A percentile compares a stretch with the other conserved stretches of the same genome.
Conservation (phyloP, 2,797 vertebrate species). For the Myiotriccus ornatus region DNA sequence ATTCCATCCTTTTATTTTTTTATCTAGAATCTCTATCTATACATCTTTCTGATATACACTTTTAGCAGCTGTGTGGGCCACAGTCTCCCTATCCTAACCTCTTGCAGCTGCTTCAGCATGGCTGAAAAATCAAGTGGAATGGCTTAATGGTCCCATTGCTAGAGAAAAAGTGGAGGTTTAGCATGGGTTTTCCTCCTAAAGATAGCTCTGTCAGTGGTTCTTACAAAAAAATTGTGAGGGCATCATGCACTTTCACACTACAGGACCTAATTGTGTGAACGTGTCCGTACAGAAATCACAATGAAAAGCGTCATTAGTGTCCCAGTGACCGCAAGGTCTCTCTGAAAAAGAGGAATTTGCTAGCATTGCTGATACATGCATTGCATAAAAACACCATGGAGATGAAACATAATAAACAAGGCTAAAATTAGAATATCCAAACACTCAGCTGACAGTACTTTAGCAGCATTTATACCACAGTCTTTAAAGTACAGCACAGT, state of each 20-base stretch:
- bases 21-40: background rate
- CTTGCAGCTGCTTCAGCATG: background rate
- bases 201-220: background rate
- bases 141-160: background rate
- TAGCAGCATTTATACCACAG: constrained; percentile 36
- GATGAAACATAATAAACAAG: constrained; percentile 54
- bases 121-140: background rate
- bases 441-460: constrained; percentile 33
- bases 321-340: background rate
- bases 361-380: background rate
- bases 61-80: background rate
- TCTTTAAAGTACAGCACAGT: constrained; percentile 18
- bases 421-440: constrained; percentile 48
- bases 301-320: background rate
- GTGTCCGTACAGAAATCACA: background rate
- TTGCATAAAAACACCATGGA: constrained; percentile 46
- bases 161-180: background rate
- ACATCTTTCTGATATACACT: background rate
- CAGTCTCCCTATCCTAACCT: background rate
- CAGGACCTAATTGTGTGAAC: background rate
- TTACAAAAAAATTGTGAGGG: background rate
- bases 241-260: background rate
- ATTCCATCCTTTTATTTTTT: background rate
- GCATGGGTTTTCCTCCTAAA: background rate
- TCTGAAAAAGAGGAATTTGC: constrained; percentile 1